Percentiles rank a stretch among this genome's conserved stretches.
Conservation (phyloP, 2,113 vertebrate genomes). For the Rhizomys pruinosus region DNA sequence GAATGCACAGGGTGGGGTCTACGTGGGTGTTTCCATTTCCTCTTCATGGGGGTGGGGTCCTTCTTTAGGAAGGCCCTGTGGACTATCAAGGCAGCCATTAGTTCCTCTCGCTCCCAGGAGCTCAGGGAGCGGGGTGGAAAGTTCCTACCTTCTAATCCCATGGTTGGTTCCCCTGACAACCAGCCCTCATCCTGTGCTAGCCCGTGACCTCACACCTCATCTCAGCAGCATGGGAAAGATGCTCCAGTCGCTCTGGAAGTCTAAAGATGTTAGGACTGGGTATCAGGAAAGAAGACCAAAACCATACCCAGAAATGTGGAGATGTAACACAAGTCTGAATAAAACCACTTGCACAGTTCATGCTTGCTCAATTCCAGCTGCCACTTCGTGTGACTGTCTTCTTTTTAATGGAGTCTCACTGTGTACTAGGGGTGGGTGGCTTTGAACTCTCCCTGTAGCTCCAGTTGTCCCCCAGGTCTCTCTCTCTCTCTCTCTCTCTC, state of each 20-base stretch:
- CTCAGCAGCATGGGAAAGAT: not conserved
- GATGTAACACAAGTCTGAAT: not conserved
- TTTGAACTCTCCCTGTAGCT: not conserved
- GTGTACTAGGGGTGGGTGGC: not conserved
- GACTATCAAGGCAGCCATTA: not conserved
- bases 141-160: not conserved
- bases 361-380: not conserved
- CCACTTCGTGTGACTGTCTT: constrained; percentile 3
- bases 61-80: too few relatives aligned
- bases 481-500: too few relatives aligned
- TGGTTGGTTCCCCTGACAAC: not conserved
- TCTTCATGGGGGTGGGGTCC: not conserved
- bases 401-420: not conserved
- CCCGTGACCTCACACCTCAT: not conserved
- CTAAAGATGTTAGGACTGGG: too few relatives aligned
- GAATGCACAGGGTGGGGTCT: too few relatives aligned
- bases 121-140: not conserved
- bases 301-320: not conserved
- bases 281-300: not conserved
- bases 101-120: not conserved
- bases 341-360: not conserved
- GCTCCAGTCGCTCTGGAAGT: not conserved
- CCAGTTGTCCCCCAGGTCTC: not conserved
- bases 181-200: not conserved
- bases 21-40: not conserved